phyloP scores from a whole-genome alignment of 2,113 vertebrate species.

The Anoura caudifer region DNA sequence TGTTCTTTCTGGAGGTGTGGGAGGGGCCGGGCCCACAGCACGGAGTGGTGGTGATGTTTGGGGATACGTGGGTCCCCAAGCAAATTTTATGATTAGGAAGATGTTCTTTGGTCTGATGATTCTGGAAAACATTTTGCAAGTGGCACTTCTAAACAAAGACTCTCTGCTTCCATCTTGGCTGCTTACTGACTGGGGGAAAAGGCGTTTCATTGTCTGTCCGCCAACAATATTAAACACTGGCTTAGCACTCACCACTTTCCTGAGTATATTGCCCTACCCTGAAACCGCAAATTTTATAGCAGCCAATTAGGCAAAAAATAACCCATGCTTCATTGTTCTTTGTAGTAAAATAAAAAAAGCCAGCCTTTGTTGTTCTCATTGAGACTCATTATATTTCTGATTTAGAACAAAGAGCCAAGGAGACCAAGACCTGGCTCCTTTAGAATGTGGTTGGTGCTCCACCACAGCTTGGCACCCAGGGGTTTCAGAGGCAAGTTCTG shows the following conservation, averaged over 20 bases:
- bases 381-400: not conserved
- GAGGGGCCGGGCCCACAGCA: not conserved
- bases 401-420: not conserved
- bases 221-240: constrained; percentile 9
- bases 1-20: not conserved
- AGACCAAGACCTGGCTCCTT: not conserved
- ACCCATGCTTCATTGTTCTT: not conserved
- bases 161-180: constrained; percentile 34
- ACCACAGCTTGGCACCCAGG: rapidly evolving
- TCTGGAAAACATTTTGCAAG: not conserved
- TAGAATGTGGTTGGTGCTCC: not conserved
- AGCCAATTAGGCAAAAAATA: not conserved
- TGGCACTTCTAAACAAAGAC: not conserved
- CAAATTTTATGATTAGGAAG: not conserved
- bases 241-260: not conserved
- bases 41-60: not conserved
- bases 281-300: constrained; percentile 22
- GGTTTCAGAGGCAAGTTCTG: not conserved
- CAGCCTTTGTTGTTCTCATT: not conserved
- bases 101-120: not conserved
- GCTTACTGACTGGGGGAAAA: not conserved
- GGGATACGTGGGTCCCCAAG: not conserved
- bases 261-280: not conserved
- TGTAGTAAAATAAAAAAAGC: not conserved
- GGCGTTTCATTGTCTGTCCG: constrained; percentile 20